Percentiles rank a stretch among this genome's conserved stretches.
These are phyloP conservation scores for Ormia ochracea DNA, from an alignment of 2,888 invertebrate species.

Conservation along the genomic window DNA sequence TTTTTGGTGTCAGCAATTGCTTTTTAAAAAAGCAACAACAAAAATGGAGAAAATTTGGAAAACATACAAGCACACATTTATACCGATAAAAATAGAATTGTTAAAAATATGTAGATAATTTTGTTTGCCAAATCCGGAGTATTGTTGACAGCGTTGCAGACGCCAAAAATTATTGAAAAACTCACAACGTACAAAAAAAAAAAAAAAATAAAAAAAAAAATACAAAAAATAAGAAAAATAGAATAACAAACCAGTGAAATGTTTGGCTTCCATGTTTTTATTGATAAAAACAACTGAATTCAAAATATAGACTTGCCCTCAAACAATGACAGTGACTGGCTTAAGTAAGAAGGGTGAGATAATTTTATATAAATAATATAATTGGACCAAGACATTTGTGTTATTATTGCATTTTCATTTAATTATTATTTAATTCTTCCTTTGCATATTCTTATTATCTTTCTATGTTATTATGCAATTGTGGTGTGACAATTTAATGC, in stretches of 20 bases:
- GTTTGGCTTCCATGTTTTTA: slow-evolving; percentile 48
- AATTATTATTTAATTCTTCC: neutral
- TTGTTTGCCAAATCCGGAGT: slow-evolving; percentile 60
- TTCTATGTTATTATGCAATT: slow-evolving; percentile 31
- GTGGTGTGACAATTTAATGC: slow-evolving; percentile 13
- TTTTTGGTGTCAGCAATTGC: slow-evolving; percentile 63
- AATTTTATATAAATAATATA: slow-evolving; percentile 61
- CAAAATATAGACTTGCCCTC: slow-evolving; percentile 55
- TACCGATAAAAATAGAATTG: slow-evolving; percentile 32
- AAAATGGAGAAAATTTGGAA: slow-evolving; percentile 10
- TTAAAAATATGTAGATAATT: slow-evolving; percentile 57
- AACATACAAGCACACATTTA: neutral
- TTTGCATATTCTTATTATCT: neutral
- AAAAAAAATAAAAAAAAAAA: slow-evolving; percentile 58
- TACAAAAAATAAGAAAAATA: slow-evolving; percentile 48
- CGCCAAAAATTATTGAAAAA: slow-evolving; percentile 61
- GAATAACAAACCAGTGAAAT: slow-evolving; percentile 59
- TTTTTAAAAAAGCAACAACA: slow-evolving; percentile 38
- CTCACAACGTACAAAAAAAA: slow-evolving; percentile 43
- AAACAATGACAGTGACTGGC: slow-evolving; percentile 60
- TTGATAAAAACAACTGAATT: slow-evolving; percentile 12
- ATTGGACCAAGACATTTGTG: slow-evolving; percentile 54
- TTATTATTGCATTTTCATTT: slow-evolving; percentile 7
- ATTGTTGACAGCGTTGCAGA: slow-evolving; percentile 62
- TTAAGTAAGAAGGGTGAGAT: slow-evolving; percentile 61